Conservation (phyloP, 23 tunicate species). For the Diplosoma virens region DNA sequence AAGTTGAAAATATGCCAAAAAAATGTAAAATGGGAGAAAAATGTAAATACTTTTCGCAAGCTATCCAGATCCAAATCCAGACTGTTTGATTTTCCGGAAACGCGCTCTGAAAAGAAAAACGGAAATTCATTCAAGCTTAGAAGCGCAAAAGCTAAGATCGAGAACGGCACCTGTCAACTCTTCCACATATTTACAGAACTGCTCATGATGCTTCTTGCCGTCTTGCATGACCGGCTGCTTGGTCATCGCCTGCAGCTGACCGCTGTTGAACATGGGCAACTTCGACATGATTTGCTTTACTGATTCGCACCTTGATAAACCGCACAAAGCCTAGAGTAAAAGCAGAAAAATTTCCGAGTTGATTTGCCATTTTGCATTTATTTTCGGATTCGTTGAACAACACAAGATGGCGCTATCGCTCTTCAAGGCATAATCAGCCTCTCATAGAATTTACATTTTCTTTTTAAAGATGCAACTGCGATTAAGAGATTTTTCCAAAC, state of each 20-base stretch:
- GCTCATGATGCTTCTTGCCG: conserved; percentile 43
- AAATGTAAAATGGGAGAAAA: not conserved
- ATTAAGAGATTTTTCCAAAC: no score
- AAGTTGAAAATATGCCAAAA: no score
- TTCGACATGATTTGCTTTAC: conserved; percentile 75
- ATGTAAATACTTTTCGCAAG: conserved; percentile 37
- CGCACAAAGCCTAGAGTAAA: conserved; percentile 51
- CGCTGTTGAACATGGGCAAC: conserved; percentile 64
- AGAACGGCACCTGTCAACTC: conserved; percentile 61
- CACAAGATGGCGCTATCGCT: no score
- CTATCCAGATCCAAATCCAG: conserved; percentile 63
- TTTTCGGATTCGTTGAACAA: no score
- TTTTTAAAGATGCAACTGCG: no score
- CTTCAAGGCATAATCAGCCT: no score
- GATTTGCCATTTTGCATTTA: no score
- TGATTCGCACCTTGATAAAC: conserved; percentile 57
- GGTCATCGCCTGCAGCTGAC: conserved; percentile 51
- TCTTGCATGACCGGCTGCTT: conserved; percentile 76
- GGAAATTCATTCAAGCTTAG: no score
- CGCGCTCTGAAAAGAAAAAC: conserved; percentile 29
- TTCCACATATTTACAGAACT: conserved; percentile 68
- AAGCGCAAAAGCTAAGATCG: no score
- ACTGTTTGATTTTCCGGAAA: conserved; percentile 69
- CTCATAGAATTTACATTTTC: no score
- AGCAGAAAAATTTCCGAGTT: not conserved